Evolutionary conservation across 2,888 invertebrate species (phyloP).

Genomic region (Drosophila buzzatii): DNA sequence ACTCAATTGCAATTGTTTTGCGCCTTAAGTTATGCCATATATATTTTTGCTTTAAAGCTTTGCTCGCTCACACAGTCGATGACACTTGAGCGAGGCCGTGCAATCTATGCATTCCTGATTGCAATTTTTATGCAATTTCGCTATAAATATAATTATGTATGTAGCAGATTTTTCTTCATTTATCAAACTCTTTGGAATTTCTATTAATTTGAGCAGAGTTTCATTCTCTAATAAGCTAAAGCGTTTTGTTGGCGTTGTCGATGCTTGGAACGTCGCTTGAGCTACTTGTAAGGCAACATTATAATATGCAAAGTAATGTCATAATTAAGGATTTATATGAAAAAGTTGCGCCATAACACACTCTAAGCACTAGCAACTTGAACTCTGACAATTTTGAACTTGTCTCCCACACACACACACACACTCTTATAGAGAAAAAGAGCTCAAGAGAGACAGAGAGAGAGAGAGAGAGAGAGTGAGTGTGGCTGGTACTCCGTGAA

Average conservation of each 20-base stretch:
- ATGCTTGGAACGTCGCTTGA: conserved; percentile 15
- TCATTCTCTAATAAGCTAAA: not conserved
- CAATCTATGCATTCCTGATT: conserved; percentile 3
- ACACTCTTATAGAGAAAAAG: not conserved
- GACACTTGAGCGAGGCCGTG: conserved; percentile 32
- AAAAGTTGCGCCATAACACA: conserved; percentile 71
- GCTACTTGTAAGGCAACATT: conserved; percentile 30
- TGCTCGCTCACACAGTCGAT: conserved; percentile 36
- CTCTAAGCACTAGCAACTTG: conserved; percentile 63
- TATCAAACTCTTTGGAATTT: not conserved
- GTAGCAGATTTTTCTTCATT: not conserved
- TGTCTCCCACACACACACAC: conserved; percentile 28
- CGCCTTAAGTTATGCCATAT: conserved; percentile 44
- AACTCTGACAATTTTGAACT: conserved; percentile 71
- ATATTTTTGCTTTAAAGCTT: conserved; percentile 40
- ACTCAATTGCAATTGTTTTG: conserved; percentile 68
- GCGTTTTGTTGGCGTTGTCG: not conserved
- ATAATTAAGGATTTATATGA: conserved; percentile 83
- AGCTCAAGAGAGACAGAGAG: not conserved
- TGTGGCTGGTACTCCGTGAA: conserved; percentile 28
- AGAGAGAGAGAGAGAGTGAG: not conserved
- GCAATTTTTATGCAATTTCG: conserved; percentile 5
- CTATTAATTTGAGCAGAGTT: not conserved
- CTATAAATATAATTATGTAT: too few species aligned
- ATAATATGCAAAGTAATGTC: conserved; percentile 84